Evolutionary conservation across 2,113 vertebrate genomes (phyloP).

Genomic region (Pterophyllum scalare): DNA sequence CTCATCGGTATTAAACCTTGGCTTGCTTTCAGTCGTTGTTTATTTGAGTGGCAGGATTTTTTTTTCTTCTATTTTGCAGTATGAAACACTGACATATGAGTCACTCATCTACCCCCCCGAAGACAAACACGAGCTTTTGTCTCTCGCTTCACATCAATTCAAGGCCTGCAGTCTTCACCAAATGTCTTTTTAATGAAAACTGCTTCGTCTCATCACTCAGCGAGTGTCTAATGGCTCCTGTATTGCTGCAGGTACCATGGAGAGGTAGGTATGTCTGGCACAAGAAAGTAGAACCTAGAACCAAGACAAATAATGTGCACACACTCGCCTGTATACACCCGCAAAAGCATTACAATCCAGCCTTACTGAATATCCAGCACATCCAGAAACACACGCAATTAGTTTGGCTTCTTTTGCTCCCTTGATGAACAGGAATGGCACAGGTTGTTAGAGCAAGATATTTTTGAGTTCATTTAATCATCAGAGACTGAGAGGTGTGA

Average conservation of each 20-base stretch:
- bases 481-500: conserved; percentile 56
- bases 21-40: conserved; percentile 48
- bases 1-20: conserved; percentile 53
- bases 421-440: conserved; percentile 42
- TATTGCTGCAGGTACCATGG: conserved; percentile 67
- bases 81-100: conserved; percentile 58
- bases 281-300: conserved; percentile 29
- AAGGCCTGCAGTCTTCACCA: conserved; percentile 65
- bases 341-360: conserved; percentile 31
- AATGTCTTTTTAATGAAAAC: conserved; percentile 81
- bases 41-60: conserved; percentile 54
- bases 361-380: conserved; percentile 34
- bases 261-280: conserved; percentile 54
- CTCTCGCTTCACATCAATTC: conserved; percentile 57
- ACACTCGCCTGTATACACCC: background rate
- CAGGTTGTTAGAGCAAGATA: conserved; percentile 54
- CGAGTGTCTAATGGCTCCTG: conserved; percentile 66
- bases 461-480: conserved; percentile 67
- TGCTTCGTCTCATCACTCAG: conserved; percentile 70
- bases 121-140: conserved; percentile 57
- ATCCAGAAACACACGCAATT: conserved; percentile 58
- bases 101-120: conserved; percentile 18
- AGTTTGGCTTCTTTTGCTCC: conserved; percentile 48
- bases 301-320: conserved; percentile 34
- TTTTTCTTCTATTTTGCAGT: conserved; percentile 29